Base-by-base conservation (phyloP, 2,797 vertebrate species). In the Myiothlypis chrysogaster region DNA sequence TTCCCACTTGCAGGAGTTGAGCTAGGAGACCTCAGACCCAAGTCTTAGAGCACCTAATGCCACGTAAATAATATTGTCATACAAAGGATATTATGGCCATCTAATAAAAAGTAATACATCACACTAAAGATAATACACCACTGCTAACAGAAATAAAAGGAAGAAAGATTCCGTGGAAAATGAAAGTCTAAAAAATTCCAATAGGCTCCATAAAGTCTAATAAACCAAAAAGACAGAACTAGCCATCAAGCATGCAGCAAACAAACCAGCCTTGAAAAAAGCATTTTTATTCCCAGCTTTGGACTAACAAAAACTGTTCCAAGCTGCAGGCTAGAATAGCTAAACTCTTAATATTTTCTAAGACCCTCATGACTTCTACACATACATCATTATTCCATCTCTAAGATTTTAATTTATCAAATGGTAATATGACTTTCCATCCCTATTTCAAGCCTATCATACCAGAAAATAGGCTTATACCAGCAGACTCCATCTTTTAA, bases 341-440 rank as follows among this genome's bases (percentile, higher is more conserved):
- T 77, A 59, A 52, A 63, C 47, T 82, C 34, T 17, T 76, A 49
- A 16, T 70, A 64, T 90, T 93, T 90, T 87, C 65, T 73, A n/a
- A 89, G 53, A 60, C 14, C 11, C 16, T 73, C 4, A 32, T 64
- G 68, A 17, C 43, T 84, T 90, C 60, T 73, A 70, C 35, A 44
- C 12, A 65, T 35, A 66, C 19, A 84, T 79, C 47, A 17, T 89
- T 90, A 82, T 39, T 78, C 44, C 35, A 65, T 76, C 61, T 66
- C 44, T 66, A 79, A 87, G 47, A 87, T 66, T 72, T 82, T 81
- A 84, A 84, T 93, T 84, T 90, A 79, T 76, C 52, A 87, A 86
- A 43, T 47, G 12, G 15, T 35, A 94, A 76, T 69, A 61, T 43
- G 24, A 77, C 41, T 86, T 93, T 83, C 27, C 37, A 44, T 28